Evolutionary conservation across 1,140 invertebrate species (phyloP).

Genomic region (Drosophila melanica): DNA sequence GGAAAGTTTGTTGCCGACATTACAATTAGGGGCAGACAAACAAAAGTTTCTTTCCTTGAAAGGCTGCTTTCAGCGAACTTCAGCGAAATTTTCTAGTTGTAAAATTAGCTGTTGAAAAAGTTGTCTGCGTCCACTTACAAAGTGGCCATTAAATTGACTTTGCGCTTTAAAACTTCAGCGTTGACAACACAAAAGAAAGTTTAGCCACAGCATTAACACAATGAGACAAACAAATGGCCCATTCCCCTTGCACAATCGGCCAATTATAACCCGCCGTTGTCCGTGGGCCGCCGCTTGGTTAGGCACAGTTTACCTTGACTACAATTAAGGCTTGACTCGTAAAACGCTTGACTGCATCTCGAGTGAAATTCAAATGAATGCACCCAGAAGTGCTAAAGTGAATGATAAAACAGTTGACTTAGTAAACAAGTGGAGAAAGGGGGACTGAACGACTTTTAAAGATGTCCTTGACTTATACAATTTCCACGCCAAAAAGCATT

Average conservation of each 20-base stretch:
- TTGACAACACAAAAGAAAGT: slow-evolving; percentile 44
- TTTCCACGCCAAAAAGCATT: not conserved
- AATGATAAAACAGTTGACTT: slow-evolving; percentile 7
- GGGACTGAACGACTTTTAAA: not conserved
- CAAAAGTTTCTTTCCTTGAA: not conserved
- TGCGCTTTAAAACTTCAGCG: slow-evolving; percentile 25
- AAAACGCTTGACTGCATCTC: slow-evolving; percentile 12
- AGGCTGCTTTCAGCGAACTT: not conserved
- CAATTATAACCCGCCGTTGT: not conserved
- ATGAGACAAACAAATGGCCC: slow-evolving; percentile 14
- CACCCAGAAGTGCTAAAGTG: not conserved
- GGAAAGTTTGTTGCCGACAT: too few relatives aligned
- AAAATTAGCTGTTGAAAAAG: slow-evolving; percentile 38
- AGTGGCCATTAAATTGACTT: slow-evolving; percentile 36
- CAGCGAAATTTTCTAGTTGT: slow-evolving; percentile 8
- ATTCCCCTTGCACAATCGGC: slow-evolving; percentile 5
- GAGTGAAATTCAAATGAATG: slow-evolving; percentile 17
- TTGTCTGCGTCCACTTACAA: slow-evolving; percentile 23
- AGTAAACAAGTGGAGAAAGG: not conserved
- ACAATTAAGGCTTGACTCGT: slow-evolving; percentile 2
- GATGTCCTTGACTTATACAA: not conserved
- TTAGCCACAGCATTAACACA: slow-evolving; percentile 5
- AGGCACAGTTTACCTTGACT: slow-evolving; percentile 10
- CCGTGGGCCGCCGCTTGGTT: not conserved
- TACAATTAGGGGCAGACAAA: too few relatives aligned